Evolutionary conservation across 1,140 invertebrate genomes (phyloP).

Genomic region (Cryptotermes secundus): DNA sequence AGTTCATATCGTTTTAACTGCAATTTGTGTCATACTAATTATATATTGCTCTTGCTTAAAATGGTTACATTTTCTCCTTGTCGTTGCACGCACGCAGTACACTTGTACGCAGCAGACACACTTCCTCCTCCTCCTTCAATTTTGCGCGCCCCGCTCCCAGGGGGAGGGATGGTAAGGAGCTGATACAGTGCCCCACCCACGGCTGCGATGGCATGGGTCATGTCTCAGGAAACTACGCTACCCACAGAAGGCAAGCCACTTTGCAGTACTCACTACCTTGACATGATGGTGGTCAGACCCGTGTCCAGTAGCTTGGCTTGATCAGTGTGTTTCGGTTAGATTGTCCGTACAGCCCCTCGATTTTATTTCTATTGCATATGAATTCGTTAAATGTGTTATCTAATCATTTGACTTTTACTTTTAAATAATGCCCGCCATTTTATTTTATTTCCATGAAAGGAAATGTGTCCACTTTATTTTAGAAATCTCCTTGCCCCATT

Average conservation of each 20-base stretch:
- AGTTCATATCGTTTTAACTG: background rate
- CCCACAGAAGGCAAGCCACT: conserved; percentile 62
- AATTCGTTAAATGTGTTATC: conserved; percentile 16
- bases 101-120: conserved; percentile 8
- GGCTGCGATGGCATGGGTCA: conserved; percentile 75
- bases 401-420: background rate
- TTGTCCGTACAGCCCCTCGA: background rate
- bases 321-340: conserved; percentile 15
- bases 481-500: background rate
- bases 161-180: conserved; percentile 65
- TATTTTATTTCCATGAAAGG: background rate
- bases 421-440: background rate
- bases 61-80: conserved; percentile 1
- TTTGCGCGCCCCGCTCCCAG: conserved; percentile 38
- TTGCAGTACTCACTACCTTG: conserved; percentile 19
- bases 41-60: background rate
- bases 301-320: conserved; percentile 13
- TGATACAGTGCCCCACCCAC: conserved; percentile 70
- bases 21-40: conserved; percentile 3
- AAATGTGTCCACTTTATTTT: background rate
- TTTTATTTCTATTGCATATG: conserved; percentile 2
- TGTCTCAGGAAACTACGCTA: conserved; percentile 72
- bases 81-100: conserved; percentile 26
- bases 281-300: background rate
- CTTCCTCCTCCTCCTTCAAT: conserved; percentile 23